These are phyloP conservation scores for Endotricha flammealis DNA, from an alignment of 2,888 invertebrate genomes.

Conservation along the genomic window DNA sequence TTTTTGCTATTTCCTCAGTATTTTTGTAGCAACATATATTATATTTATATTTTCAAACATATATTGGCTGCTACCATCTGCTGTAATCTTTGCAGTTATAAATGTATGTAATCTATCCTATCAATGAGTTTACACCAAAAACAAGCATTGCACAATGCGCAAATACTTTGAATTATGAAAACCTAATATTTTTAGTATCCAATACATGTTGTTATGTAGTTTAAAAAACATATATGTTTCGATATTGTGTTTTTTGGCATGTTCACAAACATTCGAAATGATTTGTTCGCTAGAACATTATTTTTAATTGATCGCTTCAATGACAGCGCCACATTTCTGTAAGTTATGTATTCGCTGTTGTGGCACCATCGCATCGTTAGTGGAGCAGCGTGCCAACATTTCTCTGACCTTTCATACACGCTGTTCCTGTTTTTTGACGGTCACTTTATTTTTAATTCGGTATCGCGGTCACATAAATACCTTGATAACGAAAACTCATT, in stretches of 20 bases:
- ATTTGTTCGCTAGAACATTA: slow-evolving; percentile 35
- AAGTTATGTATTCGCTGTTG: slow-evolving; percentile 32
- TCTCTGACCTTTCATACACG: slow-evolving; percentile 59
- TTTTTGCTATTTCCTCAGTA: too few relatives aligned
- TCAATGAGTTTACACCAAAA: too few relatives aligned
- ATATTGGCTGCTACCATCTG: too few relatives aligned
- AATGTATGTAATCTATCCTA: too few relatives aligned
- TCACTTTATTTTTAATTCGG: slow-evolving; percentile 57
- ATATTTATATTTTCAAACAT: too few relatives aligned
- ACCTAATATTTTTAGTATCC: too few relatives aligned
- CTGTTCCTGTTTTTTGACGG: slow-evolving; percentile 65
- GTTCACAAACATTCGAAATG: slow-evolving; percentile 19
- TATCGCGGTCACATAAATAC: slow-evolving; percentile 1
- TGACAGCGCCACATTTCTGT: slow-evolving; percentile 32
- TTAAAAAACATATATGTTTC: neutral
- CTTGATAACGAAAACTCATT: neutral
- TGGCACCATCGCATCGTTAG: slow-evolving; percentile 21
- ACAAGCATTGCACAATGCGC: too few relatives aligned
- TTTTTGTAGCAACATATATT: too few relatives aligned
- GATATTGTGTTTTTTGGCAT: slow-evolving; percentile 5
- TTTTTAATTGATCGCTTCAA: slow-evolving; percentile 47
- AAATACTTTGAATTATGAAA: too few relatives aligned
- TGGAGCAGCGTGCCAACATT: slow-evolving; percentile 62
- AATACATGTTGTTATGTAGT: too few relatives aligned
- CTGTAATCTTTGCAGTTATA: too few relatives aligned